Evolutionary conservation across 1,140 invertebrate genomes (phyloP).

Genomic region (Zaprionus taronus): DNA sequence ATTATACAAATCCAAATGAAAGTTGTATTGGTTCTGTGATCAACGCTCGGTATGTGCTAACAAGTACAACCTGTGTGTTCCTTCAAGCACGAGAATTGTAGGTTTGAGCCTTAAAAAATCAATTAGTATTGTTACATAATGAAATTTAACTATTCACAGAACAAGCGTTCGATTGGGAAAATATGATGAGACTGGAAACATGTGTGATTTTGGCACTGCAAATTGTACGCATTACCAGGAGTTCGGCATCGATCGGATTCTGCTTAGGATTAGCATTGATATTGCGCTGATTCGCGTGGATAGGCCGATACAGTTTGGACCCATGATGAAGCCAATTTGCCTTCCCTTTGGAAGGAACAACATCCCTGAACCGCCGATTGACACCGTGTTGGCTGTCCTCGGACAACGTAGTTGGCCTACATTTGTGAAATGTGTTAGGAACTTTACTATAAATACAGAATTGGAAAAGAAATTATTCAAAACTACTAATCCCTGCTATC

Average conservation of each 20-base stretch:
- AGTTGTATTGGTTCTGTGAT: not conserved
- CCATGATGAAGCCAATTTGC: not conserved
- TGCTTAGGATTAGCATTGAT: not conserved
- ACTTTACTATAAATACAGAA: no score
- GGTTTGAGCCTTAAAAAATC: not conserved
- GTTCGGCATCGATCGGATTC: not conserved
- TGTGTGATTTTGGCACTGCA: not conserved
- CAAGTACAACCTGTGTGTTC: not conserved
- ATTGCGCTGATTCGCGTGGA: not conserved
- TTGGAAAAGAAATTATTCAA: no score
- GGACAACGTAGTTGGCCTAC: no score
- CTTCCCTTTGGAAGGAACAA: not conserved
- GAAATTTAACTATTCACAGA: not conserved
- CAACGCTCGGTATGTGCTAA: not conserved
- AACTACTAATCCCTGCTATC: no score
- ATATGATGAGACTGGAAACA: not conserved
- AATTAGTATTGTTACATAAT: not conserved
- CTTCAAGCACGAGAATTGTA: not conserved
- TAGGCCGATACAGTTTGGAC: not conserved
- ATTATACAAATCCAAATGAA: not conserved
- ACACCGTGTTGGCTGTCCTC: rapidly evolving
- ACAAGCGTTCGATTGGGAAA: not conserved
- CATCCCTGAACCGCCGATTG: no score
- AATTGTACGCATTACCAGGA: not conserved
- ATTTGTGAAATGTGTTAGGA: no score